Percentiles rank a stretch among this genome's conserved stretches.
Conservation (phyloP, 2,113 vertebrate genomes). For the Microtus oregoni region DNA sequence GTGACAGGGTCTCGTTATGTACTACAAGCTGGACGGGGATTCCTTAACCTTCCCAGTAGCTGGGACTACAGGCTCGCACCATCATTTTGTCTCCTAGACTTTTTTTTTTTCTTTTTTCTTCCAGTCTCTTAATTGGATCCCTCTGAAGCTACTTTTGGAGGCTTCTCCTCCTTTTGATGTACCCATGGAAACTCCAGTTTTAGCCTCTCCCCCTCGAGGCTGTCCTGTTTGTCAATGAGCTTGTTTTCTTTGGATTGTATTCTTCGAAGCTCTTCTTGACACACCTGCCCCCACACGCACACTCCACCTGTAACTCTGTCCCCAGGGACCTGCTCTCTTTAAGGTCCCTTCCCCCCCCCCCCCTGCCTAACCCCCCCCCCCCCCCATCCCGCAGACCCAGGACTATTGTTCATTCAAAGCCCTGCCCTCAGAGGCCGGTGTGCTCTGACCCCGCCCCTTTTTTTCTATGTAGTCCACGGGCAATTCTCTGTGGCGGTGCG, state of each 20-base stretch:
- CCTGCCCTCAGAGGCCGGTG: not conserved
- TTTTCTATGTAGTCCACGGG: constrained; percentile 76
- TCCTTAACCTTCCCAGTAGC: not conserved
- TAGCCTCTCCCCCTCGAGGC: not conserved
- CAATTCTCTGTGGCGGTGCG: constrained; percentile 80
- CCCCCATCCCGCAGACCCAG: not conserved
- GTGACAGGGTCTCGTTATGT: too few species aligned
- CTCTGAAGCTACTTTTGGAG: not conserved
- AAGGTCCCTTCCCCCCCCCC: rapidly evolving
- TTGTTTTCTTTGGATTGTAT: not conserved
- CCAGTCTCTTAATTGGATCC: not conserved
- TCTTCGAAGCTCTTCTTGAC: not conserved
- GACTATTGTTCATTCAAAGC: not conserved
- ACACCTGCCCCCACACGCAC: too few species aligned
- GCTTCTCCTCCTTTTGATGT: not conserved
- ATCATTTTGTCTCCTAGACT: not conserved
- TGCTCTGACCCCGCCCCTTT: not conserved
- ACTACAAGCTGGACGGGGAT: not conserved
- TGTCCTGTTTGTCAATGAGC: not conserved
- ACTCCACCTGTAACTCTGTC: not conserved
- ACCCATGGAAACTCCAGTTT: not conserved
- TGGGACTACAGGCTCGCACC: not conserved
- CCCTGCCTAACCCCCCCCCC: rapidly evolving
- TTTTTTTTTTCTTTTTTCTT: too few species aligned
- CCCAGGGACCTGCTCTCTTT: not conserved